Percentiles rank a stretch among this genome's conserved stretches.
phyloP scores from a whole-genome alignment of 2,113 vertebrate species.

The Calidris pygmaea region DNA sequence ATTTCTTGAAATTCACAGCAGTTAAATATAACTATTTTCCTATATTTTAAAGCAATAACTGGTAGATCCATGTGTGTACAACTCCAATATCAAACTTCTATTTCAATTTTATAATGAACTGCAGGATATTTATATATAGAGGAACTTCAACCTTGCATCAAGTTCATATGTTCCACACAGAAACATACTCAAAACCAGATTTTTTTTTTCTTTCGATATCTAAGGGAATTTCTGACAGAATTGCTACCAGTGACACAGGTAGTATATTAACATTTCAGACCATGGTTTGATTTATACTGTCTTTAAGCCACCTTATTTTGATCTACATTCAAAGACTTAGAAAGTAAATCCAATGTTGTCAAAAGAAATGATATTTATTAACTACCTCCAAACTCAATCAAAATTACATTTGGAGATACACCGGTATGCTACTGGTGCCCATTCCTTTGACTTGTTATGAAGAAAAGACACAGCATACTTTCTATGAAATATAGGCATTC shows the following conservation, averaged over 20 bases:
- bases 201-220: neutral
- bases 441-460: neutral
- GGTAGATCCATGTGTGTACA: neutral
- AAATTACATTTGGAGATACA: neutral
- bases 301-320: slow-evolving; percentile 48
- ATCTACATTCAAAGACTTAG: slow-evolving; percentile 4
- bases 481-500: neutral
- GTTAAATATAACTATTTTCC: neutral
- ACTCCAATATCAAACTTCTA: neutral
- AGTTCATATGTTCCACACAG: neutral
- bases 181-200: neutral
- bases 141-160: neutral
- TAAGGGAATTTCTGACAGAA: slow-evolving; percentile 36
- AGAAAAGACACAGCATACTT: neutral
- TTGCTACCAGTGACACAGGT: neutral
- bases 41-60: neutral
- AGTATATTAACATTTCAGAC: slow-evolving; percentile 34
- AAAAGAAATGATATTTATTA: slow-evolving; percentile 38
- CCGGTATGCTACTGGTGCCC: neutral
- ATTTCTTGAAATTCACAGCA: neutral
- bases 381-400: neutral
- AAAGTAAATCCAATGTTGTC: slow-evolving; percentile 7
- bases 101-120: neutral
- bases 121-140: neutral
- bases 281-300: slow-evolving; percentile 37